Conservation (phyloP, 2,797 vertebrate genomes). For the Schizothorax lantsangensis region DNA sequence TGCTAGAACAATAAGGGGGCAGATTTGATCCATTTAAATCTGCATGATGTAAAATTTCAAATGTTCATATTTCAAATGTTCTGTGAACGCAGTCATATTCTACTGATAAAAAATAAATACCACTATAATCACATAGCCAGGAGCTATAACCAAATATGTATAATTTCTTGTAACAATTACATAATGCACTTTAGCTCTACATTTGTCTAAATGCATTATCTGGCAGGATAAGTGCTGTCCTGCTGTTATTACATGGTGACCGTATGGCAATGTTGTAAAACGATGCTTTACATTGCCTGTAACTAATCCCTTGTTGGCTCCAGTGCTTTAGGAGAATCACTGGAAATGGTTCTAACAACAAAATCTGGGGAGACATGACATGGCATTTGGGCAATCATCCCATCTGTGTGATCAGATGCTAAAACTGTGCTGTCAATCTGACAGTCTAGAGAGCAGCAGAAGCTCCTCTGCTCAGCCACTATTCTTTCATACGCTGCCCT, state of each 20-base stretch:
- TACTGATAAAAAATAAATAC: not conserved
- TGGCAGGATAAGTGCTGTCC: not conserved
- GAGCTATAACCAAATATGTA: not conserved
- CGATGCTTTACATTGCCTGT: not conserved
- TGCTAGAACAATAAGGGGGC: not conserved
- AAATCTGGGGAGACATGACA: conserved; percentile 18
- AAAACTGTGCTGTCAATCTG: conserved; percentile 26
- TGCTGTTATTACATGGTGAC: not conserved
- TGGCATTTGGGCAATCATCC: conserved; percentile 9
- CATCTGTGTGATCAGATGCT: conserved; percentile 30
- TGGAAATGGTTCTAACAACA: not conserved
- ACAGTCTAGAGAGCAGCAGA: not conserved
- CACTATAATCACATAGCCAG: not conserved
- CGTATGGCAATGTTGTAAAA: conserved; percentile 14
- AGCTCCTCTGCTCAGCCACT: not conserved
- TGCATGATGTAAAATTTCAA: not conserved
- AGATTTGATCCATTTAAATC: not conserved
- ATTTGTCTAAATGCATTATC: conserved; percentile 2
- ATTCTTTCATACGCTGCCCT: not conserved
- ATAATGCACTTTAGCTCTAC: not conserved
- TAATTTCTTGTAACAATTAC: conserved; percentile 1
- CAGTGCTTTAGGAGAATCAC: conserved; percentile 10
- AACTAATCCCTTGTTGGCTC: conserved; percentile 15
- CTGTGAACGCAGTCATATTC: not conserved
- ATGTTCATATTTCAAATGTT: not conserved